These are phyloP conservation scores for Hestina assimilis DNA, from an alignment of 1,140 invertebrate genomes.

Conservation along the genomic window DNA sequence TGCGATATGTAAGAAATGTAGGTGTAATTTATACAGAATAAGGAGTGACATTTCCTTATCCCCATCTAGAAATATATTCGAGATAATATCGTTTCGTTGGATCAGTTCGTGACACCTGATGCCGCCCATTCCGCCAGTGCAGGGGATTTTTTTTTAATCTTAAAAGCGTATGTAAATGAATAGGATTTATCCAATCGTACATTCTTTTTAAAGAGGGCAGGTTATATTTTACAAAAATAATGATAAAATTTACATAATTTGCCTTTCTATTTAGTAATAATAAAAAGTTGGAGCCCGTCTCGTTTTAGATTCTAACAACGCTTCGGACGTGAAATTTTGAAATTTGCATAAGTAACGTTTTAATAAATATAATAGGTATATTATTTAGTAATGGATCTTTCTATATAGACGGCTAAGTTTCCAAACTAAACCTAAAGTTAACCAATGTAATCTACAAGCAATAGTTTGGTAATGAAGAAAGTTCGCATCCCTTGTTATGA, in stretches of 20 bases:
- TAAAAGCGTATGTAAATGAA: constrained; percentile 1
- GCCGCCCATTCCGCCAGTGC: constrained; percentile 40
- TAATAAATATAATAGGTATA: no score
- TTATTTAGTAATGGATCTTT: no score
- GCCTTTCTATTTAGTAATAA: no score
- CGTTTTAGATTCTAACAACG: no score
- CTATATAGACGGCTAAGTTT: no score
- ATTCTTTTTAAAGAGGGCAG: neutral
- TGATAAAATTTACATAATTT: no score
- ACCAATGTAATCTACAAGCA: constrained; percentile 12
- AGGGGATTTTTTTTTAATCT: constrained; percentile 35
- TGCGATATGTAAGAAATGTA: constrained; percentile 37
- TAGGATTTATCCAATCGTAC: neutral
- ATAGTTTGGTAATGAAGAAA: constrained; percentile 33
- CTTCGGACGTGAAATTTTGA: no score
- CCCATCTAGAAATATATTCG: constrained; percentile 59
- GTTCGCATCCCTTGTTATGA: constrained; percentile 33
- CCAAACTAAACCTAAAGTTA: no score
- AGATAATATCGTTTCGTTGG: constrained; percentile 65
- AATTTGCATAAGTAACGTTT: no score
- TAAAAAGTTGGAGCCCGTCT: no score
- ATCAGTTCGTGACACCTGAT: constrained; percentile 69
- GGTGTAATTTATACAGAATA: constrained; percentile 66
- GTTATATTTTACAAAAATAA: no score
- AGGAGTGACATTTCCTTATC: constrained; percentile 43